Evolutionary conservation across 2,888 invertebrate genomes (phyloP).

Genomic region (Teinopalpus imperialis): DNA sequence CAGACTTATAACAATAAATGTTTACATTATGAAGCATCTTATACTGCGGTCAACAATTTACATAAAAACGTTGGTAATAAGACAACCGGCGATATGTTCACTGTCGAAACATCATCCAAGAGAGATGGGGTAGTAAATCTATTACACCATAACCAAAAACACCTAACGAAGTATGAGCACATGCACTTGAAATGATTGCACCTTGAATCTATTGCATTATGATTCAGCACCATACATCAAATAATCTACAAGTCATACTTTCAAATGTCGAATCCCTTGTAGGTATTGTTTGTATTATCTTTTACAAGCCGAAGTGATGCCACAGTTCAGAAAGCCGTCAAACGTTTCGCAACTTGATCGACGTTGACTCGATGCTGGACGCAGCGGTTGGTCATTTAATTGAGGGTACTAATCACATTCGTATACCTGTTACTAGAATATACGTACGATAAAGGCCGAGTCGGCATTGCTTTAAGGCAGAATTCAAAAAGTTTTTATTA

Average conservation of each 20-base stretch:
- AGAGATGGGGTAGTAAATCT: no score
- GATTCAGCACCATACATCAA: conserved; percentile 44
- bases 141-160: no score
- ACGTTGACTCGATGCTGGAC: conserved; percentile 21
- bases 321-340: conserved; percentile 69
- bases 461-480: no score
- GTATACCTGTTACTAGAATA: conserved; percentile 33
- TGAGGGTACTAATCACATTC: conserved; percentile 20
- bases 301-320: conserved; percentile 56
- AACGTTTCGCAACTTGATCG: conserved; percentile 57
- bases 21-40: no score
- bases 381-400: conserved; percentile 26
- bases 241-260: conserved; percentile 60
- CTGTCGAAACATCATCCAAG: no score
- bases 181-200: conserved; percentile 46
- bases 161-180: no score
- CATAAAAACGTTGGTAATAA: no score
- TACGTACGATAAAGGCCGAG: conserved; percentile 29
- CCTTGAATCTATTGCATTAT: conserved; percentile 62
- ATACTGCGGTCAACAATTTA: no score
- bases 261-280: conserved; percentile 68
- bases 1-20: no score
- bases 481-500: no score
- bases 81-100: no score
- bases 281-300: conserved; percentile 68